Base-by-base conservation (phyloP, 2,888 invertebrate genomes). In the Thelaira solivaga region DNA sequence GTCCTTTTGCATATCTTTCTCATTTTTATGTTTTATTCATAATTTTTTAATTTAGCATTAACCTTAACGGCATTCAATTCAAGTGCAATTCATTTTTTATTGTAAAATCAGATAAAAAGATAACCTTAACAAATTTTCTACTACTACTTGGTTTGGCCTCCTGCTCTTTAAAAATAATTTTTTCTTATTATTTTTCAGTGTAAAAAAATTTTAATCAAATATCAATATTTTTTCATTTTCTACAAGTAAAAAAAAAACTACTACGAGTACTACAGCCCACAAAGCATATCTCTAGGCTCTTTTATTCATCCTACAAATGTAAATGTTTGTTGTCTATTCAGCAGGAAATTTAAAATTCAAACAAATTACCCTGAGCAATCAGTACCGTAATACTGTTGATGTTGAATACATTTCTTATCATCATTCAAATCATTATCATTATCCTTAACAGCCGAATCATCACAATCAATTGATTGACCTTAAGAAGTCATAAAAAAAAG, bases 401-500 rank as follows among this genome's bases (percentile, higher is more conserved):
- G 45, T 29, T 49, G 59, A 49, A 49, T 29, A 24, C 3, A 49
- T 24, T 57, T 41, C 11, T 51, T 31, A 55, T 34, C 2, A 59
- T 65, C 13, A 34, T 69, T 8, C 26, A 49, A 34, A 57, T 29
- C 3, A 74, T 36, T 13, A 36, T 51, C 26, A 7, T 68, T 34
- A 57, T 57, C 16, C n/a, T 31, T 47, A 51, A 18, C 11, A 57
- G 39, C 13, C 22, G 49, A 67, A 57, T 72, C 72, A 77, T 77
- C 47, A 73, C 55, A 65, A 76, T 77, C 67, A 67, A 73, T 77
- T 72, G 62, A 57, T 62, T 67, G 72, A 76, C 72, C 77, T 77
- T 73, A 57, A 43, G 31, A n/a, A 13, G n/a, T 11, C n/a, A n/a
- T n/a, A n/a, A n/a, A 31, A 20, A 64, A 61, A 26, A 18, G 2